Evolutionary conservation across 1,140 invertebrate species (phyloP), one percentile per base, ranked within the genome.

Genomic region (Mycetomoellerius zeteki): DNA sequence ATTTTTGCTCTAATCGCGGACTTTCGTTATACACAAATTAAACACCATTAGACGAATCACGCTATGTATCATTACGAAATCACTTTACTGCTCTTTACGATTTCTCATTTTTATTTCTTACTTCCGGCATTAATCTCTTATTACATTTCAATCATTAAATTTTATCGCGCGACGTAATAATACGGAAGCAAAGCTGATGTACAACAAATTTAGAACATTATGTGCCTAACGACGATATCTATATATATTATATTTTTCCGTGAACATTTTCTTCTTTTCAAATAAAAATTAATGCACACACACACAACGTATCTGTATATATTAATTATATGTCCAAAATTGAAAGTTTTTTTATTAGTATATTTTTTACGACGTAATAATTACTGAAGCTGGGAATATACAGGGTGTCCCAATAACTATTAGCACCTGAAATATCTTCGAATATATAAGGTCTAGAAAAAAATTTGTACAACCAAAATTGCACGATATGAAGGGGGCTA

Each of bases 41-140:
- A 19, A 77, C 37, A 16, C 21, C 62, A 69, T 67, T 54, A 80
- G 47, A 67, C 47, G 8, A 71, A 19, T 71, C 64, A 24, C 64
- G 64, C 37, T 10, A 43, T 43, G 37, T 43, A 33, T 58, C 54
- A 33, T 84, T 75, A 50, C 37, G 54, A 84, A 60, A 84, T 8
- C 37, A 50, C 19, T 30, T 30, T 37, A 37, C 43, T 69, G 43
- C 43, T n/a, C 37, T 52, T 60, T 72, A 64, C 43, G 76, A 64
- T 24, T 73, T 16, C 2, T 21, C 12, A 73, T 82, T 73, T 82
- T 84, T 75, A 19, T 12, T 19, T 62, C 3, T 33, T 21, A 47
- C 67, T 84, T 84, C 80, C 80, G 69, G 80, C 77, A 81, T 71
- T n/a, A 67, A 69, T 81, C 19, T 24, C 33, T 73, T 50, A 56